Percentiles rank a stretch among this genome's conserved stretches.
Evolutionary conservation across 2,888 invertebrate species (phyloP).

Genomic region (Cheilosia variabilis): DNA sequence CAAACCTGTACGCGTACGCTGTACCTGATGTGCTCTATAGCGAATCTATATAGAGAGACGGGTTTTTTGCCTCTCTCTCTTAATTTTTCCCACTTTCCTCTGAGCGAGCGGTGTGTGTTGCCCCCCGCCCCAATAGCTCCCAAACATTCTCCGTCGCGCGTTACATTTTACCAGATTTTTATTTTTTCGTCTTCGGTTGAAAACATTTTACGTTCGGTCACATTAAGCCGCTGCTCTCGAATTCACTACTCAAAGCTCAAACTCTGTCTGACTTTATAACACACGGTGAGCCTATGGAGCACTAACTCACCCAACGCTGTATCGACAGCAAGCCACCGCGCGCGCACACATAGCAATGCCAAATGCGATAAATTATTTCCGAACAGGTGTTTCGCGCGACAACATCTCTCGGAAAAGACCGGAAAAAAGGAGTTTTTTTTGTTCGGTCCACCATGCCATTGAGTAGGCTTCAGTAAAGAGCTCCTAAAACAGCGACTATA

Average conservation of each 20-base stretch:
- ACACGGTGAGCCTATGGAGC: conserved; percentile 3
- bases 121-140: conserved; percentile 19
- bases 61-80: conserved; percentile 33
- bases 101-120: not conserved
- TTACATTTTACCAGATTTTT: conserved; percentile 62
- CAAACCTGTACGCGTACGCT: conserved; percentile 55
- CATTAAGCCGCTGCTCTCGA: conserved; percentile 40
- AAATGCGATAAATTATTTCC: conserved; percentile 73
- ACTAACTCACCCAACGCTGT: conserved; percentile 54
- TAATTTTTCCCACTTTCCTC: conserved; percentile 41
- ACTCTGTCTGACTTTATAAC: not conserved
- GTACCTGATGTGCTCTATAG: conserved; percentile 20
- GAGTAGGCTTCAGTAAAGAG: conserved; percentile 37
- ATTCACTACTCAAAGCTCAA: conserved; percentile 20
- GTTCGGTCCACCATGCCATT: conserved; percentile 25
- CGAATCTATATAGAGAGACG: conserved; percentile 33
- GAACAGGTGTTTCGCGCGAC: conserved; percentile 75
- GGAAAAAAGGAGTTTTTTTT: conserved; percentile 63
- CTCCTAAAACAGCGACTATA: conserved; percentile 13
- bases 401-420: conserved; percentile 68
- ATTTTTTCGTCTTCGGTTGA: conserved; percentile 7
- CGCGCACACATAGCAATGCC: conserved; percentile 42
- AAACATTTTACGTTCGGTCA: conserved; percentile 57
- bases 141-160: conserved; percentile 65
- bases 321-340: conserved; percentile 50